Conservation (phyloP, 2,888 invertebrate species). For the Monochamus alternatus region DNA sequence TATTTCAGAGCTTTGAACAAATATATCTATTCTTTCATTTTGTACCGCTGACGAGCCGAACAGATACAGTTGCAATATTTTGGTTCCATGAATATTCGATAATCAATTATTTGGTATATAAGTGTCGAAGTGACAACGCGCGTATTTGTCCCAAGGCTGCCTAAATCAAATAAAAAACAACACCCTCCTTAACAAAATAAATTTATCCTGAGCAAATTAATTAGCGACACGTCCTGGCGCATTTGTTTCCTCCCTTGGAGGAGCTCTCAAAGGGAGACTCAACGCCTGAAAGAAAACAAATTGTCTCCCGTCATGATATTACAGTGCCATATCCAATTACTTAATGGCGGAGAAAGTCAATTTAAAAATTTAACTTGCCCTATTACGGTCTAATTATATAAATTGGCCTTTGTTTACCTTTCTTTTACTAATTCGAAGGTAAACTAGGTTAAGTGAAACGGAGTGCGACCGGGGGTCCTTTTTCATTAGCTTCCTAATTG, state of each 20-base stretch:
- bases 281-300: not conserved
- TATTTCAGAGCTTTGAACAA: no score
- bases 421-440: not conserved
- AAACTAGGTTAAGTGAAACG: conserved; percentile 31
- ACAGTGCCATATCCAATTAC: conserved; percentile 8
- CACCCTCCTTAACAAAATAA: not conserved
- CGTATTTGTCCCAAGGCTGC: no score
- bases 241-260: not conserved
- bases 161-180: no score
- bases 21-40: no score
- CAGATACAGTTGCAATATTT: no score
- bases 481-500: conserved; percentile 32
- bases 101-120: no score
- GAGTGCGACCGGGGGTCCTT: conserved; percentile 27
- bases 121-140: no score
- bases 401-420: conserved; percentile 28
- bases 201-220: not conserved
- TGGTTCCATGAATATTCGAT: no score
- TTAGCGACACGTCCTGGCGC: not conserved
- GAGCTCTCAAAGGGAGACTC: not conserved
- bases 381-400: conserved; percentile 25
- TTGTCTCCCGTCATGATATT: not conserved
- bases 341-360: conserved; percentile 1
- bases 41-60: no score
- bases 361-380: conserved; percentile 10